Evolutionary conservation across 1,140 invertebrate species (phyloP), one percentile per base, ranked within the genome.

Genomic region (Aphidius ervi): DNA sequence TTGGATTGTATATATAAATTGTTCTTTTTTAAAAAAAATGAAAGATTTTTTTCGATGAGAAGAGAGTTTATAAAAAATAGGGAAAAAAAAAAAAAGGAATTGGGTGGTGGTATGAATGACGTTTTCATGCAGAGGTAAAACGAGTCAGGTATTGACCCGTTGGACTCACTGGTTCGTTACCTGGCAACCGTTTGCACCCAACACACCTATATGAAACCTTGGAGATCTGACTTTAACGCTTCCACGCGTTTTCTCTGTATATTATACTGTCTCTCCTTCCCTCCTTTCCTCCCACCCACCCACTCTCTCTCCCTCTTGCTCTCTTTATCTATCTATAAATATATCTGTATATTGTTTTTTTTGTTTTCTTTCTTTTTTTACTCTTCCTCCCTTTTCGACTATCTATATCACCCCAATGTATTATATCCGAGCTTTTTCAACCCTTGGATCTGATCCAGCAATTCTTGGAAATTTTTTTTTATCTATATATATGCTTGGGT

Each of bases 131-230:
- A 59, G 60, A 63, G 57, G 62, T 49, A 45, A 59, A 61, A 46
- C 56, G 60, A 49, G 58, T 54, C 64, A 65, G 64, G 66, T 65
- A 65, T 64, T 65, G 64, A 65, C 62, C 62, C 64, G 64, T 65
- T 64, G 64, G 53, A 62, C 59, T 63, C 58, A 61, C 59, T 59
- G 39, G 58, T 39, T 57, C 40, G 65, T 67, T 56, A 63, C 65
- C 61, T 65, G 63, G 65, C 65, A 67, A 67, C 65, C 56, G 52
- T 64, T 65, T 64, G 63, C 60, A 64, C 62, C 63, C 65, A 67
- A 67, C 65, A 67, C 65, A 67, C 65, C 63, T 67, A 63, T 31
- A 31, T 61, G 58, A 63, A 67, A 67, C 65, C 65, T 67, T 67
- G 65, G 65, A 67, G 65, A 67, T 67, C 61, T 67, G 63, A 63